These are phyloP conservation scores for Peromyscus melanophrys DNA, from an alignment of 2,797 vertebrate species.

Conservation along the genomic window DNA sequence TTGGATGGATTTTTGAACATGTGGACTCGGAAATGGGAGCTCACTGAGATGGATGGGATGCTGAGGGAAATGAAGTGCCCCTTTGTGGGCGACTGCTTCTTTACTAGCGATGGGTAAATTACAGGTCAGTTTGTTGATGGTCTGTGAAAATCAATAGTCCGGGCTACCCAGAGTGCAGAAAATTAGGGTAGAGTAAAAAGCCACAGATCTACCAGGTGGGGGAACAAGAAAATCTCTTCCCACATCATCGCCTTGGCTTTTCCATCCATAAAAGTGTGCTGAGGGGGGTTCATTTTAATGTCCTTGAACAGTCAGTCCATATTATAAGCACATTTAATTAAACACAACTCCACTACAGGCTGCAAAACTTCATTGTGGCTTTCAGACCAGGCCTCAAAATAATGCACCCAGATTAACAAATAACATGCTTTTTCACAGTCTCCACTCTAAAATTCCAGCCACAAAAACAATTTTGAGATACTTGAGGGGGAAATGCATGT, in stretches of 20 bases:
- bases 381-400: slow-evolving; percentile 42
- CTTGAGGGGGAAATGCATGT: not conserved
- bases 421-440: not conserved
- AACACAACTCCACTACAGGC: not conserved
- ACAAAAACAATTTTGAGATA: slow-evolving; percentile 32
- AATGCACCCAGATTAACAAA: not conserved
- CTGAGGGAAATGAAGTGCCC: not conserved
- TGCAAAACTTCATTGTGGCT: slow-evolving; percentile 40
- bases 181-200: not conserved
- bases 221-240: not conserved
- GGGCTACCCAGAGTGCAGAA: not conserved
- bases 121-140: not conserved
- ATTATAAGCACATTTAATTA: slow-evolving; percentile 39
- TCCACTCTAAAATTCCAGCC: not conserved
- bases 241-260: not conserved
- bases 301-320: slow-evolving; percentile 16
- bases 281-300: not conserved
- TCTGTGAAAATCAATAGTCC: not conserved
- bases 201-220: not conserved
- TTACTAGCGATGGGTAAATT: not conserved
- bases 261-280: not conserved
- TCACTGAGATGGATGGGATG: not conserved
- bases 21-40: not conserved
- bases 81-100: not conserved
- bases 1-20: slow-evolving; percentile 1